These are phyloP conservation scores for Thymelicus lineola DNA, from an alignment of 2,888 invertebrate genomes.

Conservation along the genomic window DNA sequence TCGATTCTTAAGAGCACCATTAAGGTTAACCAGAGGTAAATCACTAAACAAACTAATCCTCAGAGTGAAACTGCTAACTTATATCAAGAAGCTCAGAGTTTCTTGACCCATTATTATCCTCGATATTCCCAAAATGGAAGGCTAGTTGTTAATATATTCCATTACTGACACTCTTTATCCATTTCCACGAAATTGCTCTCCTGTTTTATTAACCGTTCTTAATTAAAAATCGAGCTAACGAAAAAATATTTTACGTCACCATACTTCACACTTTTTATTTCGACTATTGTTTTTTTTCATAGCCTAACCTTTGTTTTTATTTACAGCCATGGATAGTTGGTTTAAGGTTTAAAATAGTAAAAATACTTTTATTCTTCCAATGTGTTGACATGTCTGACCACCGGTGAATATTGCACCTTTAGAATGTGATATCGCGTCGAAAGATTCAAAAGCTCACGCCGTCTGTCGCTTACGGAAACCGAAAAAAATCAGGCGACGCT, in stretches of 20 bases:
- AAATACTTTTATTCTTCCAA: conserved; percentile 37
- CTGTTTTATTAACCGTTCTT: too few species aligned
- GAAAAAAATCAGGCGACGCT: conserved; percentile 62
- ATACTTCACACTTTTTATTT: not conserved
- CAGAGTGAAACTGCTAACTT: not conserved
- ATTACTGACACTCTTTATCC: too few species aligned
- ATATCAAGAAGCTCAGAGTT: not conserved
- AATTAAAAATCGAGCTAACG: not conserved
- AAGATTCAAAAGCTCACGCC: conserved; percentile 77
- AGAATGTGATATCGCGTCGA: conserved; percentile 75
- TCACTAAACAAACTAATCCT: not conserved
- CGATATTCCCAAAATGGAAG: not conserved
- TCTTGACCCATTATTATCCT: not conserved
- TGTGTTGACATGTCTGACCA: conserved; percentile 71
- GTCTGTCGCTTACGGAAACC: conserved; percentile 63
- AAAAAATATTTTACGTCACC: not conserved
- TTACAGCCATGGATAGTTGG: not conserved
- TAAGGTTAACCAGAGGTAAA: conserved; percentile 12
- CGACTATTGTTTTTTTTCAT: not conserved
- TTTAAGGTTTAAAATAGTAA: conserved; percentile 49
- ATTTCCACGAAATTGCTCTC: too few species aligned
- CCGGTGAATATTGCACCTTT: conserved; percentile 77
- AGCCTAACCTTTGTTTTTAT: not conserved
- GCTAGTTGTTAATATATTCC: not conserved
- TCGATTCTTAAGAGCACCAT: not conserved